Conservation (phyloP, 1,140 invertebrate species). For the Drosophila miranda region DNA sequence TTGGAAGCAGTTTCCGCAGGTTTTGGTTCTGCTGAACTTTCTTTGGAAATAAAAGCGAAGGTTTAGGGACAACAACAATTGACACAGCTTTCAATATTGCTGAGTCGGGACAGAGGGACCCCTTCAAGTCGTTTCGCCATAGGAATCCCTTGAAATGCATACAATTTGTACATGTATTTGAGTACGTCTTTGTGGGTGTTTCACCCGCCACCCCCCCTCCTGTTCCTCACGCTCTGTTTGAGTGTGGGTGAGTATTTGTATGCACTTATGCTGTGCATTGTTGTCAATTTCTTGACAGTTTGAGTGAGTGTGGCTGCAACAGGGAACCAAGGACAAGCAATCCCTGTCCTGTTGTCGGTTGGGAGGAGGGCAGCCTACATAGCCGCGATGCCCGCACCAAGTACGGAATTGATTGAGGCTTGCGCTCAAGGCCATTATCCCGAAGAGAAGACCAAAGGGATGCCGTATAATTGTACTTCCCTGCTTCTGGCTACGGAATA, state of each 20-base stretch:
- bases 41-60: background rate
- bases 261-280: conserved; percentile 47
- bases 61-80: background rate
- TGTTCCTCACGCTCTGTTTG: background rate
- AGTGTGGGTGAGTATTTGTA: conserved; percentile 4
- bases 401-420: too few species aligned
- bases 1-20: background rate
- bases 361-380: too few species aligned
- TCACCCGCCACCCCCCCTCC: background rate
- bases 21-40: conserved; percentile 5
- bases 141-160: conserved; percentile 41
- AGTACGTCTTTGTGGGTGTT: conserved; percentile 34
- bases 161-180: conserved; percentile 48
- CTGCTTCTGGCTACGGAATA: too few species aligned
- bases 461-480: too few species aligned
- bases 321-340: background rate
- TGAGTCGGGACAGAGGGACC: conserved; percentile 1
- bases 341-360: background rate
- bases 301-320: conserved; percentile 2
- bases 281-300: conserved; percentile 34
- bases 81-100: conserved; percentile 31
- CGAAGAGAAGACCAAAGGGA: too few species aligned
- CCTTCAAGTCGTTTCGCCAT: conserved; percentile 17
- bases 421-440: too few species aligned
- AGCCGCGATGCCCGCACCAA: too few species aligned